A percentile compares a stretch with the other conserved stretches of the same genome.
Conservation (phyloP, 2,888 invertebrate genomes). For the Atherix ibis region DNA sequence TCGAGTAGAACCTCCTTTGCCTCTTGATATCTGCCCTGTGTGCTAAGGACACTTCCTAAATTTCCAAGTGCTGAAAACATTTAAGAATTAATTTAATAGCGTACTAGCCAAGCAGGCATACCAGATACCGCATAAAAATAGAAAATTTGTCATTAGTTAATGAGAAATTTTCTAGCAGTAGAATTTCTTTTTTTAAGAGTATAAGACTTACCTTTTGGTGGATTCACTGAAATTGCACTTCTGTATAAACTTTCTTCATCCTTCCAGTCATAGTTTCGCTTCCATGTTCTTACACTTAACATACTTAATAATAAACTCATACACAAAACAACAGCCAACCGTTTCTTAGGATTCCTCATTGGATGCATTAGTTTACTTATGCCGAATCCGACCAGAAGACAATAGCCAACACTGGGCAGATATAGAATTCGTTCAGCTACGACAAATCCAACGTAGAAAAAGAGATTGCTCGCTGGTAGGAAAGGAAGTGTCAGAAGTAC, state of each 20-base stretch:
- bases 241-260: slow-evolving; percentile 85
- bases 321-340: slow-evolving; percentile 22
- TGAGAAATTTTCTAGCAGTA: too few relatives aligned
- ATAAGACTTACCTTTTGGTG: slow-evolving; percentile 79
- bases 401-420: slow-evolving; percentile 90
- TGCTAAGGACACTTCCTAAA: slow-evolving; percentile 86
- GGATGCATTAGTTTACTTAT: slow-evolving; percentile 34
- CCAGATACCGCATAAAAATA: slow-evolving; percentile 1
- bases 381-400: slow-evolving; percentile 70
- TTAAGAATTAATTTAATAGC: too few relatives aligned
- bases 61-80: slow-evolving; percentile 75
- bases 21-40: slow-evolving; percentile 69
- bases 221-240: slow-evolving; percentile 82
- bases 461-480: slow-evolving; percentile 87
- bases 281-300: slow-evolving; percentile 59
- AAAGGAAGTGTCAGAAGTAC: slow-evolving; percentile 80
- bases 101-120: not conserved
- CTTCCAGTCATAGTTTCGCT: slow-evolving; percentile 79
- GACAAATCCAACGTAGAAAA: slow-evolving; percentile 97
- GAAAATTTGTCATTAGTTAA: slow-evolving; percentile 5
- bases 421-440: slow-evolving; percentile 92
- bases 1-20: slow-evolving; percentile 84
- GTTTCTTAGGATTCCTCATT: slow-evolving; percentile 27
- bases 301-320: slow-evolving; percentile 44
- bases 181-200: too few relatives aligned